Evolutionary conservation across 2,797 vertebrate species (phyloP), one percentile per base, ranked within the genome.

Genomic region (Myotis vivesi): DNA sequence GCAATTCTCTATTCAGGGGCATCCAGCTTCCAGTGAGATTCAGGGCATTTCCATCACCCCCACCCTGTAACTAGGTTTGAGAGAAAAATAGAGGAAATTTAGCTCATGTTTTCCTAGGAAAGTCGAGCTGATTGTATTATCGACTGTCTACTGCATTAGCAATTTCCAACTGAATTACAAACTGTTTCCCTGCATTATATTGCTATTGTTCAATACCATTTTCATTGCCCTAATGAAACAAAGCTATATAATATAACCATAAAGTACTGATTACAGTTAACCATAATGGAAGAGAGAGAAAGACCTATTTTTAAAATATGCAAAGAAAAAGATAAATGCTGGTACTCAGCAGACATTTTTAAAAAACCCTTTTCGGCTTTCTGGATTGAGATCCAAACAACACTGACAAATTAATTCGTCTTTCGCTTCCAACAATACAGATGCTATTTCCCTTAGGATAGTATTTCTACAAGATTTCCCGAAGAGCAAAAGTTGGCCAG

Each of bases 81-180:
- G 66, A 95, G 79, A 89, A 86, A 95, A 92, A 88, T 49, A 87
- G 49, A 84, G 66, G 84, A 94, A 95, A 94, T 64, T 76, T 95
- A 85, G 64, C 69, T 92, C 62, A 64, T 96, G 86, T 94, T 96
- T 97, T 94, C 93, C 87, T 89, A 90, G 86, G 82, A 92, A 97
- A 95, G 92, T 87, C 46, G 51, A 96, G 92, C 72, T 93, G 88
- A 96, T 95, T 92, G 81, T 95, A 79, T 95, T 97, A 97, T 90
- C 28, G 72, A 96, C 96, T 94, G 86, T 91, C 96, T 95, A 89
- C 69, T 64, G 83, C 92, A 91, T 97, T 96, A 95, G 94, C 92
- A 89, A 97, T 97, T 96, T 97, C 92, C 94, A 95, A 88, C 91
- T 94, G 89, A 94, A 97, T 97, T 96, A 96, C 96, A 95, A 92